Percentiles rank a stretch among this genome's conserved stretches.
These are phyloP conservation scores for Dipodomys stephensi DNA, from an alignment of 2,113 vertebrate genomes.

Conservation along the genomic window DNA sequence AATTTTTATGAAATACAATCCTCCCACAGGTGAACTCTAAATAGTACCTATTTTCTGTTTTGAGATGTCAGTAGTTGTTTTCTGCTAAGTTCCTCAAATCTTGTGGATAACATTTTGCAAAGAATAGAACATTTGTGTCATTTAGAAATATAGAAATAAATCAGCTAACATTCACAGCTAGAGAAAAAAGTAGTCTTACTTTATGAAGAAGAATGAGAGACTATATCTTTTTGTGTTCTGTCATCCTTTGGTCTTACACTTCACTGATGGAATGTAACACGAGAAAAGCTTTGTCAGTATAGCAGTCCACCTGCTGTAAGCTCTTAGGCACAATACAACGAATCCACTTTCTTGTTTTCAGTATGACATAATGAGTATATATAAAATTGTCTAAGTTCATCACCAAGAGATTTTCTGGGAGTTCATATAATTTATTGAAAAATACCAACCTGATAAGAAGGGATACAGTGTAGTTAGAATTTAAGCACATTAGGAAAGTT, in stretches of 20 bases:
- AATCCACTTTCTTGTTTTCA: slow-evolving; percentile 5
- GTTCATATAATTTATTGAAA: slow-evolving; percentile 3
- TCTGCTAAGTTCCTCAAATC: background rate
- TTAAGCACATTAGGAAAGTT: slow-evolving; percentile 1
- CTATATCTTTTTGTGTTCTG: background rate
- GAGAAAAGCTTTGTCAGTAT: background rate
- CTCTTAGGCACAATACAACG: background rate
- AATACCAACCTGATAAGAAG: slow-evolving; percentile 35
- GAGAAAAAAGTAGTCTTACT: background rate
- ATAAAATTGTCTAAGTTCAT: slow-evolving; percentile 28
- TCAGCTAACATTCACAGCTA: background rate
- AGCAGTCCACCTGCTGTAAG: background rate
- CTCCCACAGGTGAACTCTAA: background rate
- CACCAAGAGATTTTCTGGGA: background rate
- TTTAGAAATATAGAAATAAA: slow-evolving; percentile 16
- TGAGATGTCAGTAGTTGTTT: background rate
- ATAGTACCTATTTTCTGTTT: background rate
- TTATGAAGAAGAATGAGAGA: slow-evolving; percentile 16
- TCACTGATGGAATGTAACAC: background rate
- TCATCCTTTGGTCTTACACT: background rate
- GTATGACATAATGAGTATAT: background rate
- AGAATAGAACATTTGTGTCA: background rate
- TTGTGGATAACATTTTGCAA: background rate
- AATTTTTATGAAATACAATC: background rate
- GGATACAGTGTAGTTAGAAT: slow-evolving; percentile 8